A percentile compares a stretch with the other conserved stretches of the same genome.
phyloP scores from a whole-genome alignment of 2,113 vertebrate species.

The Psittacara wagleri region DNA sequence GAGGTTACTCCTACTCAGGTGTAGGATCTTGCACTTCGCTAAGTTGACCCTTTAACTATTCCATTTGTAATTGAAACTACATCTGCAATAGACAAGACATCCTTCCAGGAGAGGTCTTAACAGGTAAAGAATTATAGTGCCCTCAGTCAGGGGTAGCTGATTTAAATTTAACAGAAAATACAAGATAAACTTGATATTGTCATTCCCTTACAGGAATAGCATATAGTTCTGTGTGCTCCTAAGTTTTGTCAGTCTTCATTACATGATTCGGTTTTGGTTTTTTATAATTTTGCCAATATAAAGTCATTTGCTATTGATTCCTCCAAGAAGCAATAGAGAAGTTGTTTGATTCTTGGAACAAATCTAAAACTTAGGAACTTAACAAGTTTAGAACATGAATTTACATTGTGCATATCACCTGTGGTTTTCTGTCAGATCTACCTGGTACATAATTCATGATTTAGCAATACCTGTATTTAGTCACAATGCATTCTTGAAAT shows the following conservation, averaged over 20 bases:
- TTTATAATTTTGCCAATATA: neutral
- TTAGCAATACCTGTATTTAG: neutral
- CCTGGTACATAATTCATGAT: neutral
- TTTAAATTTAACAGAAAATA: neutral
- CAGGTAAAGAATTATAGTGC: neutral
- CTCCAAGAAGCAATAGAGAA: neutral
- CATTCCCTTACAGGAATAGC: neutral
- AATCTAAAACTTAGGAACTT: neutral
- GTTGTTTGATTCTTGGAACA: neutral
- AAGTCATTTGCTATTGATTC: neutral
- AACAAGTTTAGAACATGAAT: neutral
- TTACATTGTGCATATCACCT: neutral
- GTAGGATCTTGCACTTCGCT: neutral
- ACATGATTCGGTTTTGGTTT: neutral
- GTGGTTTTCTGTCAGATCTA: neutral
- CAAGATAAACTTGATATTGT: neutral
- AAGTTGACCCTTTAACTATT: neutral
- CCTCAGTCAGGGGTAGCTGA: neutral
- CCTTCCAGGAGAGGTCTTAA: neutral
- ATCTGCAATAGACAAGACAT: neutral
- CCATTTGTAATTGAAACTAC: neutral
- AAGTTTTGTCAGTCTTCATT: neutral
- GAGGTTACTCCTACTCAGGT: neutral
- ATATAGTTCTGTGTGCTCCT: neutral
- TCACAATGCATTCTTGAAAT: neutral